phyloP scores from a whole-genome alignment of 2,797 vertebrate species.

The Sebastes variabilis region DNA sequence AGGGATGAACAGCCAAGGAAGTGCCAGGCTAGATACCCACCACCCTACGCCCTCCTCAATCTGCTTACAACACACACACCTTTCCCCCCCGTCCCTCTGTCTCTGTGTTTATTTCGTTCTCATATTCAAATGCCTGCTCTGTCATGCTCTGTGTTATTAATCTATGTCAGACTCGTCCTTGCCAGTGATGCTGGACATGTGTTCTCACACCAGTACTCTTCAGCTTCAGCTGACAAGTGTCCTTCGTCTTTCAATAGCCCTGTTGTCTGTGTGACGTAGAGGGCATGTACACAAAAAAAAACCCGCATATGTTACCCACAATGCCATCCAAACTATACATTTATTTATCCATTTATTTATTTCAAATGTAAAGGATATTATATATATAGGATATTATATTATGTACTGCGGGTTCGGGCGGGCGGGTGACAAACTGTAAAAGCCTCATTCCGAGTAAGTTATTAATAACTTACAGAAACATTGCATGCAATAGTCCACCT shows the following conservation, averaged over 20 bases:
- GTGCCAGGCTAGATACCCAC: constrained; percentile 5
- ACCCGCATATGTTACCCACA: neutral
- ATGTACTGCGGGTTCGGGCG: no score
- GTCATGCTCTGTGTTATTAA: constrained; percentile 2
- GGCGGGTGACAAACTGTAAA: no score
- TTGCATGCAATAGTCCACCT: no score
- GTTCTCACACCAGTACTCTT: constrained; percentile 19
- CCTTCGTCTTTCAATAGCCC: constrained; percentile 9
- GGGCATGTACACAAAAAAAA: neutral
- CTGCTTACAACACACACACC: constrained; percentile 11
- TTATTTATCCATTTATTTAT: no score
- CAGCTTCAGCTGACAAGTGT: constrained; percentile 8
- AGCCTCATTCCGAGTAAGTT: fast-evolving
- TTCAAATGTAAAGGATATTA: no score
- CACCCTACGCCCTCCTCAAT: constrained; percentile 17
- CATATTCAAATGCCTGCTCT: neutral
- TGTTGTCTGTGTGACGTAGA: neutral
- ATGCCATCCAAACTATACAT: neutral
- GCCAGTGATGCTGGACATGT: constrained; percentile 13
- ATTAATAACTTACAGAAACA: no score
- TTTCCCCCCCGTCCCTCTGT: neutral
- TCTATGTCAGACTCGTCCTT: constrained; percentile 38
- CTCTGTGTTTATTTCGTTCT: neutral
- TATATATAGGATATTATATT: no score
- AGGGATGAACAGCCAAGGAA: constrained; percentile 35